Base-by-base conservation (phyloP, 1,140 invertebrate genomes). In the Tenebrio molitor region DNA sequence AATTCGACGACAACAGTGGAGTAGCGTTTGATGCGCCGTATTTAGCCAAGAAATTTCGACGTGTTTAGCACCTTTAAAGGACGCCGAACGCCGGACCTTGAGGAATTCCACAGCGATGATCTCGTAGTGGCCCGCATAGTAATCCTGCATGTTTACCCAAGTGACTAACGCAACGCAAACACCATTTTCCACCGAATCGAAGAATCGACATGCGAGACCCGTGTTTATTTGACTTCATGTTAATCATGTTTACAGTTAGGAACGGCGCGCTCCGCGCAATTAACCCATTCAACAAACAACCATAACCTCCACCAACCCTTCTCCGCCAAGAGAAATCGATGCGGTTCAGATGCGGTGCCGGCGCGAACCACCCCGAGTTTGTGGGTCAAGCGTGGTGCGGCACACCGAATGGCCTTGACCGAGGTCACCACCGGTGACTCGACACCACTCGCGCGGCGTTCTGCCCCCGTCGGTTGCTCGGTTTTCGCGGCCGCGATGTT, bases 391-490 rank as follows among this genome's bases (percentile, higher is more conserved):
- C 44, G 44, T 50, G 44, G 44, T 50, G 44, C 44, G 44, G 44
- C 21, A 17, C 44, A 50, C 17, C 17, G 44, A 19, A 23, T 65
- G 62, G 62, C 62, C 62, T 65, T 65, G 62, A 65, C 62, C 62
- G 62, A 65, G 62, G 62, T 65, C 62, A 65, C 34, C 58, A 63
- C 15, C 62, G 39, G 62, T 36, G 62, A 65, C 39, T 65, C 39
- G 62, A 65, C 62, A 65, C 62, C 62, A 65, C 62, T 65, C 62
- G 62, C 39, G 62, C 62, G 12, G 17, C 17, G 19, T 21, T 50
- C 15, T 21, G n/a, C 25, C 25, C 25, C 25, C 25, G 8, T 29
- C 25, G 3, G 3, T 3, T 29, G 3, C 25, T 29, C 25, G 44
- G 19, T 19, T 2, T 21, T 10, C 44, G 12, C 41, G 15, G 3